Evolutionary conservation across 2,888 invertebrate genomes (phyloP), one percentile per base, ranked within the genome.

Genomic region (Cephus sareptanus): DNA sequence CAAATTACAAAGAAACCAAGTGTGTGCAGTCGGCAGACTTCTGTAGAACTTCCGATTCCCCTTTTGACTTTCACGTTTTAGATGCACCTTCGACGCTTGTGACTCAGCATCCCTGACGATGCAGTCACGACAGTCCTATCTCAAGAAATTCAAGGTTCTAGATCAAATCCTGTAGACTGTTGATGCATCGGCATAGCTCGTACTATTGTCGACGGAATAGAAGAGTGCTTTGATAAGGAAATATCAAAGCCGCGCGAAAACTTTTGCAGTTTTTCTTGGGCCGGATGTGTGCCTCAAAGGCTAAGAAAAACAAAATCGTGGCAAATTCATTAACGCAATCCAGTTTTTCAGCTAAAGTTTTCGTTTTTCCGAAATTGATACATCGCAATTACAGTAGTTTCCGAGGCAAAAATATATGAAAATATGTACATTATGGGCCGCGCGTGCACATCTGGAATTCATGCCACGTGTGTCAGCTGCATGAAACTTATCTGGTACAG

Each of bases 1-100:
- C 85, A 88, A 90, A 90, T 91, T 89, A 87, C 33, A 56, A 56
- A 56, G 40, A 56, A 23, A 56, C 40, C 40, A 23, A 56, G 40
- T 56, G 40, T 56, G 40, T 56, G 40, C 87, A 86, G 86, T 86
- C 84, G 81, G 81, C 81, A 81, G 79, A 83, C 77, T 33, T 71
- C 31, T 56, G 23, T 56, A 1, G 23, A 56, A 56, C 40, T 56
- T 56, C 9, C 23, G 40, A 23, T 23, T 56, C 23, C 40, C 40
- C 40, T 56, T 56, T 56, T 6, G 40, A 56, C 40, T 56, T 23
- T 56, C 15, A 56, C 23, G 23, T 56, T 56, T 56, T 9, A 23
- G 23, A 23, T 56, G 23, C 6, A 56, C 15, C 40, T 56, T 56
- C 23, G 40, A 56, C 40, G 40, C 23, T 56, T 6, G 4, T 6